Percentiles rank a stretch among this genome's conserved stretches.
phyloP scores from a whole-genome alignment of 2,113 vertebrate species.

The Engystomops pustulosus region DNA sequence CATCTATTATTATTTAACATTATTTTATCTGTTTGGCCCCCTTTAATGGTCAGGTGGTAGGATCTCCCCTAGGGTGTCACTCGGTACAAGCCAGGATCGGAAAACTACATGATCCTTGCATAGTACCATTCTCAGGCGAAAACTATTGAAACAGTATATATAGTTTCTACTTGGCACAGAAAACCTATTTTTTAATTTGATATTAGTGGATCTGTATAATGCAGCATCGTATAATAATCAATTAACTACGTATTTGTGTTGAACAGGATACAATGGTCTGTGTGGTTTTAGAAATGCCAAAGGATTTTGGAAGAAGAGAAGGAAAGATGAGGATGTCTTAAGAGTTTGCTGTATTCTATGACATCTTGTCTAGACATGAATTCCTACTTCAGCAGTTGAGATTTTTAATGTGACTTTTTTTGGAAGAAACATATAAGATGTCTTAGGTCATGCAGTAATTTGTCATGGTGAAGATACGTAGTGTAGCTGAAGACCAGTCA shows the following conservation, averaged over 20 bases:
- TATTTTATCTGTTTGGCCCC: too few species aligned
- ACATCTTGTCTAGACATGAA: background rate
- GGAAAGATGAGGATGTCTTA: background rate
- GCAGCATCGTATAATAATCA: background rate
- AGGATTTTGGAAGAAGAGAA: background rate
- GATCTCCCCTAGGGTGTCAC: too few species aligned
- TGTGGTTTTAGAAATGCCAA: background rate
- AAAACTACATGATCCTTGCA: too few species aligned
- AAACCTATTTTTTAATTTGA: too few species aligned
- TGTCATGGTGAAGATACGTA: background rate
- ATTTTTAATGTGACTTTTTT: conserved; percentile 1
- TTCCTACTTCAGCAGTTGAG: background rate
- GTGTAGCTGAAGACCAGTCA: too few species aligned
- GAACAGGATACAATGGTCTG: background rate
- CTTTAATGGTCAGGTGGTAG: too few species aligned
- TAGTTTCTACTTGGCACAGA: too few species aligned
- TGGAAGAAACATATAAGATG: background rate
- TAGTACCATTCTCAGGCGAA: too few species aligned
- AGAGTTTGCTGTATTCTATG: background rate
- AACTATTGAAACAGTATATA: too few species aligned
- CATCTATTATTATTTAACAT: too few species aligned
- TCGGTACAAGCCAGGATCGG: too few species aligned
- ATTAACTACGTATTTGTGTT: background rate
- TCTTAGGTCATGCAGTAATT: background rate
- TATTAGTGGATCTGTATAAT: background rate